A percentile compares a stretch with the other conserved stretches of the same genome.
These are phyloP conservation scores for Schmidtea mediterranea DNA, from an alignment of 1,140 invertebrate genomes.

Conservation along the genomic window DNA sequence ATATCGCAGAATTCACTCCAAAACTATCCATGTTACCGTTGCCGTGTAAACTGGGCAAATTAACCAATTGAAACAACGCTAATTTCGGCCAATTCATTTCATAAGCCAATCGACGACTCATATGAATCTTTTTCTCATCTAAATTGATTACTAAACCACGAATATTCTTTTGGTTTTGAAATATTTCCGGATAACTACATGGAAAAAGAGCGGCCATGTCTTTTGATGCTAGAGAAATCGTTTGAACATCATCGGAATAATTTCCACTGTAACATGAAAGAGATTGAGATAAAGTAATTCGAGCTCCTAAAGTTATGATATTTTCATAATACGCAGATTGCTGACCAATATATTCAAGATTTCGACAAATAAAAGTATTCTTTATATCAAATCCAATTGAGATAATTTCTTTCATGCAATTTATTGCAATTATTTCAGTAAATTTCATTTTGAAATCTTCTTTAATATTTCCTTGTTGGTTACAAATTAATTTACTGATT, in stretches of 20 bases:
- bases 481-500: constrained; percentile 9
- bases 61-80: constrained; percentile 65
- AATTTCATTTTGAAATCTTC: too few species aligned
- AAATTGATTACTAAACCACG: not conserved
- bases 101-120: constrained; percentile 84
- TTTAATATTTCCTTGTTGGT: too few species aligned
- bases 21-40: constrained; percentile 92
- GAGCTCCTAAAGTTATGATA: too few species aligned
- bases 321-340: too few species aligned
- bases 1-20: constrained; percentile 72
- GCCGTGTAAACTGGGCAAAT: constrained; percentile 82
- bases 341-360: constrained; percentile 57
- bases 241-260: too few species aligned
- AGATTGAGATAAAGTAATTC: too few species aligned
- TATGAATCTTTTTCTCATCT: constrained; percentile 28
- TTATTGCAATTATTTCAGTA: too few species aligned
- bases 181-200: not conserved
- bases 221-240: too few species aligned
- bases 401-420: constrained; percentile 68
- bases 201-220: too few species aligned
- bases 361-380: constrained; percentile 90
- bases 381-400: constrained; percentile 77
- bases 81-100: constrained; percentile 60
- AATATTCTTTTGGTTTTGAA: not conserved
- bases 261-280: too few species aligned